Evolutionary conservation across 2,797 vertebrate genomes (phyloP).

Genomic region (Gymnodraco acuticeps): DNA sequence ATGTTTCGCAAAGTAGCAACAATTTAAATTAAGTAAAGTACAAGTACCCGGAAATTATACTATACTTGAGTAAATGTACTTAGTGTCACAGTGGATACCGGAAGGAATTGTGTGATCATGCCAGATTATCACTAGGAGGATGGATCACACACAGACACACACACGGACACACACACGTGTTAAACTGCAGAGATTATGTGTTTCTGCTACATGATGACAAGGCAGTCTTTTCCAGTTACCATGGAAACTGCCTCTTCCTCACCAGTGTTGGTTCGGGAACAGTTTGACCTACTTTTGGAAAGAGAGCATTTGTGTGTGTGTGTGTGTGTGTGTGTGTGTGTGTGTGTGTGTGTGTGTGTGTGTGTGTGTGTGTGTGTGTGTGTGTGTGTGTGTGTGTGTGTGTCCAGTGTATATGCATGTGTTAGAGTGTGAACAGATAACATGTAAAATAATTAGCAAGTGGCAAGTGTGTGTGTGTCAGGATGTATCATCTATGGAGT

Average conservation of each 20-base stretch:
- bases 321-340: conserved; percentile 1
- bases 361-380: conserved; percentile 14
- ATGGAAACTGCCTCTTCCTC: conserved; percentile 73
- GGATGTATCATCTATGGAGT: too few relatives aligned
- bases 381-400: not conserved
- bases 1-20: too few relatives aligned
- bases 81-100: too few relatives aligned
- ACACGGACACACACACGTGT: not conserved
- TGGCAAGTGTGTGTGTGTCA: not conserved
- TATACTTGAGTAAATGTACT: too few relatives aligned
- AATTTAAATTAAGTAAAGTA: too few relatives aligned
- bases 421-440: conserved; percentile 40
- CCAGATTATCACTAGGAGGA: conserved; percentile 30
- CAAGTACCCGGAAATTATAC: too few relatives aligned
- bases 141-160: conserved; percentile 2
- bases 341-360: not conserved
- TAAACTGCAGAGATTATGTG: conserved; percentile 10
- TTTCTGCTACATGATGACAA: conserved; percentile 45
- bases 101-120: conserved; percentile 16
- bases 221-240: conserved; percentile 60
- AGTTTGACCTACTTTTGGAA: conserved; percentile 69
- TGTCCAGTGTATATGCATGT: not conserved
- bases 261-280: conserved; percentile 47
- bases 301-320: not conserved
- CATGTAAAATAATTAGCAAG: conserved; percentile 80